These are phyloP conservation scores for Sternarchorhynchus goeldii DNA, from an alignment of 2,797 vertebrate genomes.

Conservation along the genomic window DNA sequence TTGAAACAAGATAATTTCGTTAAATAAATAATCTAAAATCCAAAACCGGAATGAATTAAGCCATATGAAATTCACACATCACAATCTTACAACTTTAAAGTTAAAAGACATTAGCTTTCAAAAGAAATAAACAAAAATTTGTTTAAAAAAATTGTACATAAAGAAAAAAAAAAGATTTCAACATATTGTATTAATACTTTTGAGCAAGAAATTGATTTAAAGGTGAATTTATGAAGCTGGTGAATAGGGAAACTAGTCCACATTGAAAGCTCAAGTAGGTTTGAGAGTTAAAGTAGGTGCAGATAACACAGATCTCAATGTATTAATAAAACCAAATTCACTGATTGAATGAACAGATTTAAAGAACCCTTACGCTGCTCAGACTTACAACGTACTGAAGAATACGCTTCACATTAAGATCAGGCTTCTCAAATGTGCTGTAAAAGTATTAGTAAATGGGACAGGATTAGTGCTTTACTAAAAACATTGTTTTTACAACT, in stretches of 20 bases:
- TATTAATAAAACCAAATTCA: no score
- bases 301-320: no score
- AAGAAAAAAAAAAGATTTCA: background rate
- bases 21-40: constrained; percentile 35
- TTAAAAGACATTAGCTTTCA: background rate
- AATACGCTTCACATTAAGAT: no score
- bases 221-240: no score
- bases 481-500: no score
- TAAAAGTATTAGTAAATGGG: background rate
- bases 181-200: background rate
- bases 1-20: background rate
- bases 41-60: background rate
- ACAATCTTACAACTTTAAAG: background rate
- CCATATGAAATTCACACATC: background rate
- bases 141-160: background rate
- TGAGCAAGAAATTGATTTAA: background rate
- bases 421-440: no score
- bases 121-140: background rate
- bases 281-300: no score
- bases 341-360: background rate
- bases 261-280: no score
- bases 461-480: background rate
- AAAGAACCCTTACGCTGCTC: background rate
- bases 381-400: background rate
- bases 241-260: no score